These are phyloP conservation scores for Automeris io DNA, from an alignment of 2,888 invertebrate genomes.

Conservation along the genomic window DNA sequence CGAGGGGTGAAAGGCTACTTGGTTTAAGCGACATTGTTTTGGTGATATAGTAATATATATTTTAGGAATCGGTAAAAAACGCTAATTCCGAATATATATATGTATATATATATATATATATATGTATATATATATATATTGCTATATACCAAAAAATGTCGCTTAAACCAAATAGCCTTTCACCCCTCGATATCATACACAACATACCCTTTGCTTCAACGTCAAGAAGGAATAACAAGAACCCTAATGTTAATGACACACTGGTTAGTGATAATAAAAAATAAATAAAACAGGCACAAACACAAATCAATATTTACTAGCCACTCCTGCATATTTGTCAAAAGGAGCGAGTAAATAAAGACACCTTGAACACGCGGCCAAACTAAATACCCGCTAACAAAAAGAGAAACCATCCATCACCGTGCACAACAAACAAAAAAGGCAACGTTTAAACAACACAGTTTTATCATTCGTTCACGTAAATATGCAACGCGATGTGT, in stretches of 20 bases:
- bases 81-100: too few relatives aligned
- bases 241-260: too few relatives aligned
- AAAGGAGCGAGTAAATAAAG: not conserved
- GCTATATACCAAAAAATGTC: not conserved
- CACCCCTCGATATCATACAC: too few relatives aligned
- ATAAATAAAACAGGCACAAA: not conserved
- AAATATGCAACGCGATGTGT: too few relatives aligned
- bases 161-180: not conserved
- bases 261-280: not conserved
- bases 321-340: not conserved
- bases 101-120: too few relatives aligned
- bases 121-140: conserved; percentile 11
- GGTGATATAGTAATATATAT: too few relatives aligned
- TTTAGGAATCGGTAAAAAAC: too few relatives aligned
- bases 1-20: too few relatives aligned
- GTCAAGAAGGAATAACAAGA: too few relatives aligned
- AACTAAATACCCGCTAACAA: not conserved
- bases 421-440: not conserved
- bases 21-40: too few relatives aligned
- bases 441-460: not conserved
- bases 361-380: not conserved
- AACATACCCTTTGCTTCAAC: too few relatives aligned
- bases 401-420: not conserved
- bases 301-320: not conserved
- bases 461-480: not conserved